Percentiles rank a stretch among this genome's conserved stretches.
Evolutionary conservation across 1,140 invertebrate species (phyloP).

Genomic region (Drosophila kanapiae): DNA sequence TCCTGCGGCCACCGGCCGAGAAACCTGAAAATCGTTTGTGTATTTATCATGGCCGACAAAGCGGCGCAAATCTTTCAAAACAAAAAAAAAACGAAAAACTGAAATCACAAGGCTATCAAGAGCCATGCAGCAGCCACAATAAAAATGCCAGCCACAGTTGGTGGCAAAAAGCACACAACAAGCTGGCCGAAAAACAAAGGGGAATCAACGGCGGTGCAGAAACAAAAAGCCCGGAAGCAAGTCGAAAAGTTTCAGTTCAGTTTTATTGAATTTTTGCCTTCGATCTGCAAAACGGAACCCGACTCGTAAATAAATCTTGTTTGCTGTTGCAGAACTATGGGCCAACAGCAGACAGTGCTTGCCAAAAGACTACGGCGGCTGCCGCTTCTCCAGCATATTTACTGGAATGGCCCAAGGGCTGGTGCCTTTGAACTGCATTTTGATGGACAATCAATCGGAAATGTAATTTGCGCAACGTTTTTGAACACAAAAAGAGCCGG

Average conservation of each 20-base stretch:
- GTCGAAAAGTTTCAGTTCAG: slow-evolving; percentile 53
- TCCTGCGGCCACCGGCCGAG: slow-evolving; percentile 74
- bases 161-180: slow-evolving; percentile 61
- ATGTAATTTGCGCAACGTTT: slow-evolving; percentile 14
- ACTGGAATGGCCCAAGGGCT: slow-evolving; percentile 4
- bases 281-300: slow-evolving; percentile 63
- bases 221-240: slow-evolving; percentile 51
- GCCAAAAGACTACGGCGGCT: slow-evolving; percentile 35
- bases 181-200: slow-evolving; percentile 43
- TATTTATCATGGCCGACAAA: slow-evolving; percentile 83
- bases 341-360: slow-evolving; percentile 36
- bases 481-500: background rate
- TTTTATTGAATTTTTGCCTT: slow-evolving; percentile 76
- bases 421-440: slow-evolving; percentile 25
- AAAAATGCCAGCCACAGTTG: slow-evolving; percentile 81
- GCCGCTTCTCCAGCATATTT: slow-evolving; percentile 7
- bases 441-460: slow-evolving; percentile 50
- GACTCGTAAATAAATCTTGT: slow-evolving; percentile 47
- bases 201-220: slow-evolving; percentile 7
- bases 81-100: slow-evolving; percentile 21
- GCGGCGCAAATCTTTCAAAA: slow-evolving; percentile 69
- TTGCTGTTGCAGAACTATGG: slow-evolving; percentile 12
- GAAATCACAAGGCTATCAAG: slow-evolving; percentile 79
- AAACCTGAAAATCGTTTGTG: slow-evolving; percentile 79
- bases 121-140: slow-evolving; percentile 55